Evolutionary conservation across 1,140 invertebrate genomes (phyloP).

Genomic region (Epicauta chinensis): DNA sequence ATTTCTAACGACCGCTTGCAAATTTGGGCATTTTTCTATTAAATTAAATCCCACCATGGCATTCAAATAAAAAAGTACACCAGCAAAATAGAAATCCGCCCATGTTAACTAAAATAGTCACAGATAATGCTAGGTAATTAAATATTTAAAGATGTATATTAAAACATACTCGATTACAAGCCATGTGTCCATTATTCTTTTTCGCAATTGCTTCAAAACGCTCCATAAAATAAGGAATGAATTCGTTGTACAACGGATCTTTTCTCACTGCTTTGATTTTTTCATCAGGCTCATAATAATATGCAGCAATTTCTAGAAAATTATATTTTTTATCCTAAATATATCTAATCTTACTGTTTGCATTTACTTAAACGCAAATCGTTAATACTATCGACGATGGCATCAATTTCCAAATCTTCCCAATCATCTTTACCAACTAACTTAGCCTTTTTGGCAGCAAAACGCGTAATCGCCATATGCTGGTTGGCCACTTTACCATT

Average conservation of each 20-base stretch:
- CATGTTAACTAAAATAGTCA: constrained; percentile 56
- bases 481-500: constrained; percentile 62
- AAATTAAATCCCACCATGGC: too few species aligned
- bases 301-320: constrained; percentile 1
- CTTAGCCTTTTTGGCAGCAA: constrained; percentile 57
- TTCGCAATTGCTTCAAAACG: constrained; percentile 38
- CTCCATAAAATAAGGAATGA: constrained; percentile 34
- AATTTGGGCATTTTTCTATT: too few species aligned
- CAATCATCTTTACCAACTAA: constrained; percentile 57
- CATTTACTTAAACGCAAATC: constrained; percentile 38
- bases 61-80: too few species aligned
- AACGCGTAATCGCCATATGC: constrained; percentile 61
- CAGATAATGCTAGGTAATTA: constrained; percentile 6
- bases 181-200: constrained; percentile 47
- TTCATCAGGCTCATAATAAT: not conserved
- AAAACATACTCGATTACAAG: constrained; percentile 44
- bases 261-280: constrained; percentile 12
- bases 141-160: not conserved
- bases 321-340: too few species aligned
- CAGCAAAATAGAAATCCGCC: constrained; percentile 57
- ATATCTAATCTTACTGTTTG: too few species aligned
- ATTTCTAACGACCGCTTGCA: too few species aligned
- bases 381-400: constrained; percentile 53
- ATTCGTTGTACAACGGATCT: constrained; percentile 29
- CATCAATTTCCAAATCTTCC: constrained; percentile 58